These are phyloP conservation scores for Kuschelorhynchus macadamiae DNA, from an alignment of 2,888 invertebrate genomes.

Conservation along the genomic window DNA sequence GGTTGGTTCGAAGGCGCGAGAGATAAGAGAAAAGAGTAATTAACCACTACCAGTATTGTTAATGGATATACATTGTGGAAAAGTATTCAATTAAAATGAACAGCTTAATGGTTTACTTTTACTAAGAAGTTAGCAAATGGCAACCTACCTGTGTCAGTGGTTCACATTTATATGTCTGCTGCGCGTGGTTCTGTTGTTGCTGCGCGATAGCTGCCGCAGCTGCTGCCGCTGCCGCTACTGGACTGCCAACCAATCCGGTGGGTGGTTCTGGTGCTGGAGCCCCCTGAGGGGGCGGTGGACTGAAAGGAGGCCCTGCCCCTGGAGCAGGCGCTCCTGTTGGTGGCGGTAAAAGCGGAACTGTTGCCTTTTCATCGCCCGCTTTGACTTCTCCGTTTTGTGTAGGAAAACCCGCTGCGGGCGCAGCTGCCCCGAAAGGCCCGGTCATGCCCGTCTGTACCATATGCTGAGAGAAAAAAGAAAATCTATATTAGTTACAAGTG, in stretches of 20 bases:
- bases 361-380: conserved; percentile 61
- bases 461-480: conserved; percentile 79
- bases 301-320: conserved; percentile 66
- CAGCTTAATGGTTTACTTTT: no score
- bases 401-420: conserved; percentile 73
- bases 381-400: conserved; percentile 69
- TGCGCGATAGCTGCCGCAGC: conserved; percentile 64
- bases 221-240: conserved; percentile 62
- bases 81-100: no score
- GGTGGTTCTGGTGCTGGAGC: conserved; percentile 68
- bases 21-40: no score
- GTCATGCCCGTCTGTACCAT: conserved; percentile 94
- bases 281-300: conserved; percentile 67
- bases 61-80: no score
- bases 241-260: conserved; percentile 65
- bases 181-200: conserved; percentile 65
- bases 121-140: no score
- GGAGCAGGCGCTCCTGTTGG: conserved; percentile 64
- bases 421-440: conserved; percentile 79
- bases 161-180: conserved; percentile 57
- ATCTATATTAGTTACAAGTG: conserved; percentile 5
- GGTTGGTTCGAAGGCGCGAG: no score
- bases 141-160: conserved; percentile 51
- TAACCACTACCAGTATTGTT: no score
- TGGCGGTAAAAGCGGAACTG: conserved; percentile 71